These are phyloP conservation scores for Mionectes olivaceus DNA, from an alignment of 2,797 vertebrate species.

Conservation along the genomic window DNA sequence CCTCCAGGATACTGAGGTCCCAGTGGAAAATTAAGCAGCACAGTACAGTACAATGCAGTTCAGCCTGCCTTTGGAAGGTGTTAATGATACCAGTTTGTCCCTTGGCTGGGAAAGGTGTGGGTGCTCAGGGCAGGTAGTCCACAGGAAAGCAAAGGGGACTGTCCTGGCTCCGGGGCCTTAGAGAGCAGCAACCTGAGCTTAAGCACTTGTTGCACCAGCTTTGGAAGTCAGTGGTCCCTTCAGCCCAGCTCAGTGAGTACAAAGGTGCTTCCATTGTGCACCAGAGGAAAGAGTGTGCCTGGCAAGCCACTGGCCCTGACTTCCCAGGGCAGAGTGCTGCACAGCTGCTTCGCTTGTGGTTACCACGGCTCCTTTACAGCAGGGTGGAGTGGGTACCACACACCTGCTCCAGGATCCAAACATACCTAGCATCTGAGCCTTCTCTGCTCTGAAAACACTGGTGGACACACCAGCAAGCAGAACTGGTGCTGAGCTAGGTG, in stretches of 20 bases:
- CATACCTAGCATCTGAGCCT: not conserved
- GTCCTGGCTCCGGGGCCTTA: not conserved
- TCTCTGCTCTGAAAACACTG: not conserved
- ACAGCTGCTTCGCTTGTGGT: not conserved
- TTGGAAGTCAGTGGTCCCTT: not conserved
- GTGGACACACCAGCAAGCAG: not conserved
- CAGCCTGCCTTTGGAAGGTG: not conserved
- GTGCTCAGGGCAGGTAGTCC: not conserved
- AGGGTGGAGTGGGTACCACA: not conserved
- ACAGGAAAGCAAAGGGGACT: not conserved
- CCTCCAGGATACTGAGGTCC: not conserved
- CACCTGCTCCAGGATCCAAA: not conserved
- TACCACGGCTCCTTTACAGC: not conserved
- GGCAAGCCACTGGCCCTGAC: not conserved
- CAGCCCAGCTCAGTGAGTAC: not conserved
- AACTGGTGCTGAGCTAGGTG: not conserved
- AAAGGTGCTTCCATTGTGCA: not conserved
- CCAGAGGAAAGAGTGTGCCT: not conserved
- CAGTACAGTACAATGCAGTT: not conserved
- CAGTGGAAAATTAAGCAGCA: not conserved
- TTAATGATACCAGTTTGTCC: not conserved
- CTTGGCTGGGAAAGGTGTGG: not conserved
- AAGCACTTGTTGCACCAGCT: not conserved
- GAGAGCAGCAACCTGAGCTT: not conserved
- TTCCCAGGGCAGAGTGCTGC: not conserved